These are phyloP conservation scores for Choristoneura rosaceana DNA, from an alignment of 2,888 invertebrate species.

Conservation along the genomic window DNA sequence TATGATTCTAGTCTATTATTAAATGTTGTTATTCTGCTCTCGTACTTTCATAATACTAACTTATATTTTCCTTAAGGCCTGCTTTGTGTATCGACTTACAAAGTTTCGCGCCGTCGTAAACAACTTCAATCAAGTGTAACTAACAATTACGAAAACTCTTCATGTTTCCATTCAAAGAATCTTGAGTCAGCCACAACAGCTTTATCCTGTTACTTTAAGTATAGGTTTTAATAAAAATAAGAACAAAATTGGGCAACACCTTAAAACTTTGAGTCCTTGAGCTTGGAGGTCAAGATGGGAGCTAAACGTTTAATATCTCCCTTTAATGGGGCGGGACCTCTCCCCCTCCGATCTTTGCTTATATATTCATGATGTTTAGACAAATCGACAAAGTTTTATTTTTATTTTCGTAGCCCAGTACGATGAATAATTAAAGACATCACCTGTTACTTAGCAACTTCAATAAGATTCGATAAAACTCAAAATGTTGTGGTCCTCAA, in stretches of 20 bases:
- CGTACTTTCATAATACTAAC: conserved; percentile 25
- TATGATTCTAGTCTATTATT: not conserved
- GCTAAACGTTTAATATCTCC: conserved; percentile 62
- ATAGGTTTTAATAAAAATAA: conserved; percentile 34
- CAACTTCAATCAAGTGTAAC: conserved; percentile 38
- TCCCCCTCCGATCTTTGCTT: conserved; percentile 48
- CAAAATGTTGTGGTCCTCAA: not conserved
- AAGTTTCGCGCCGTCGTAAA: conserved; percentile 26
- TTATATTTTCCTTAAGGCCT: conserved; percentile 25
- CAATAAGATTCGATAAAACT: not conserved
- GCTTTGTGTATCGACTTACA: conserved; percentile 37
- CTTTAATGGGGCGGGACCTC: conserved; percentile 51
- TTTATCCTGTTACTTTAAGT: conserved; percentile 3
- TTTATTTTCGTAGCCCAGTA: conserved; percentile 45
- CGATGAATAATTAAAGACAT: conserved; percentile 36
- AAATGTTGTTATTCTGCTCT: not conserved
- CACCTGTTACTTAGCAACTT: conserved; percentile 8
- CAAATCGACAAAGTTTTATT: conserved; percentile 64
- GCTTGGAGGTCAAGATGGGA: conserved; percentile 44
- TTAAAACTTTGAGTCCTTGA: conserved; percentile 33
- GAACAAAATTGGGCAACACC: conserved; percentile 29
- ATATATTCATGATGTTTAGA: conserved; percentile 71
- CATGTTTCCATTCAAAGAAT: conserved; percentile 28
- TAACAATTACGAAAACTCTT: conserved; percentile 36
- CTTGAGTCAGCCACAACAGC: conserved; percentile 13